Evolutionary conservation across 2,113 vertebrate species (phyloP).

Genomic region (Zosterops lateralis): DNA sequence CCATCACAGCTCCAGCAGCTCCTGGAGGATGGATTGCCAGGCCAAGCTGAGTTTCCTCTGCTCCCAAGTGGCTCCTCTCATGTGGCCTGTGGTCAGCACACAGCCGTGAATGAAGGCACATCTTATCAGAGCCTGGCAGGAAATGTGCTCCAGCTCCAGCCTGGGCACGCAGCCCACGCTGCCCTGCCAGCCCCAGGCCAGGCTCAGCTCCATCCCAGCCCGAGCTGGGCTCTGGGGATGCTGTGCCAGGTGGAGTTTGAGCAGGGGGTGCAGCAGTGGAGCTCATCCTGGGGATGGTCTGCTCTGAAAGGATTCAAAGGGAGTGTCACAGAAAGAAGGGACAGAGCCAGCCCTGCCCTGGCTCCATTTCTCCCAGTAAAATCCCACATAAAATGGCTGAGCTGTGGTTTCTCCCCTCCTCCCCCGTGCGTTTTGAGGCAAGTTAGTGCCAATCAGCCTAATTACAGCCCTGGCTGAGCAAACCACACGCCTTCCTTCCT

Average conservation of each 20-base stretch:
- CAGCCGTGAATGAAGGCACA: slow-evolving; percentile 10
- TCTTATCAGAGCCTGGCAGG: background rate
- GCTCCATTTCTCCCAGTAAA: background rate
- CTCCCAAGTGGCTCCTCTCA: background rate
- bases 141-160: background rate
- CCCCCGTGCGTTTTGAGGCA: background rate
- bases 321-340: fast-evolving
- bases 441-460: slow-evolving; percentile 46
- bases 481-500: slow-evolving; percentile 19
- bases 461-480: slow-evolving; percentile 22
- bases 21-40: background rate
- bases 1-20: background rate
- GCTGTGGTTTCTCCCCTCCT: background rate
- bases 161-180: background rate
- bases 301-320: fast-evolving
- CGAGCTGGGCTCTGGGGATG: background rate
- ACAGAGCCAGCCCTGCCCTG: background rate
- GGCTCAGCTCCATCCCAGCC: background rate
- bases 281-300: background rate
- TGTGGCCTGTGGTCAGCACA: background rate
- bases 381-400: slow-evolving; percentile 18
- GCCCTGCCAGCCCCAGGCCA: background rate
- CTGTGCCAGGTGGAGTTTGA: fast-evolving
- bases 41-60: slow-evolving; percentile 2
- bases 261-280: fast-evolving